Evolutionary conservation across 1,140 invertebrate genomes (phyloP).

Genomic region (Papilio polyxenes): DNA sequence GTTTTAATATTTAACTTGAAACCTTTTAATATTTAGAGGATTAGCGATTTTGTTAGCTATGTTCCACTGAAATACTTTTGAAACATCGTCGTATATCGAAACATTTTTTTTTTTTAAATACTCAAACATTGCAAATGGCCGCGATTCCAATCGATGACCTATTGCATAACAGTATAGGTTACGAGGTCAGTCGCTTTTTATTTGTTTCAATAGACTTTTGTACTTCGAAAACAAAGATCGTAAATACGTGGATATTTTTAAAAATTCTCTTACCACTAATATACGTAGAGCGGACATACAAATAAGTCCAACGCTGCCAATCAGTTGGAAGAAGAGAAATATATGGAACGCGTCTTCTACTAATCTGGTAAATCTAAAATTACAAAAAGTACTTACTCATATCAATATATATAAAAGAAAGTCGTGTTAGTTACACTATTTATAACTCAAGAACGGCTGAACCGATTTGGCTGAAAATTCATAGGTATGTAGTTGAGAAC

Average conservation of each 20-base stretch:
- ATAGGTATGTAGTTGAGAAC: too few relatives aligned
- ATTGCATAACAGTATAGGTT: not conserved
- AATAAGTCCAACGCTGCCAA: conserved; percentile 69
- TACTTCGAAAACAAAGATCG: not conserved
- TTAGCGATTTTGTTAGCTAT: too few relatives aligned
- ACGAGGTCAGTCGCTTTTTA: conserved; percentile 7
- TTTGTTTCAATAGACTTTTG: not conserved
- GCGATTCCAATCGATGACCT: not conserved
- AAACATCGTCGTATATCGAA: not conserved
- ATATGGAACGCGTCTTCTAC: conserved; percentile 68
- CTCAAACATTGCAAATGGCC: not conserved
- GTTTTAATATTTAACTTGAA: too few relatives aligned
- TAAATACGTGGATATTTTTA: not conserved
- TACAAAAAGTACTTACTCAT: conserved; percentile 26
- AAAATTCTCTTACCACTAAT: conserved; percentile 57
- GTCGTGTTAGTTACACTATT: too few relatives aligned
- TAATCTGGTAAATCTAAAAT: conserved; percentile 64
- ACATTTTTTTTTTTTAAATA: not conserved
- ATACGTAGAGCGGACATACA: conserved; percentile 74
- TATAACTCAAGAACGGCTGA: too few relatives aligned
- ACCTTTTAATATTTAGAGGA: too few relatives aligned
- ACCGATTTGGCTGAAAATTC: too few relatives aligned
- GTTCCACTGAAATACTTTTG: too few relatives aligned
- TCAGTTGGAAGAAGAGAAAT: conserved; percentile 70
- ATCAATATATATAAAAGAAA: too few relatives aligned